Evolutionary conservation across 2,113 vertebrate species (phyloP), one percentile per base, ranked within the genome.

Genomic region (Dinomys branickii): DNA sequence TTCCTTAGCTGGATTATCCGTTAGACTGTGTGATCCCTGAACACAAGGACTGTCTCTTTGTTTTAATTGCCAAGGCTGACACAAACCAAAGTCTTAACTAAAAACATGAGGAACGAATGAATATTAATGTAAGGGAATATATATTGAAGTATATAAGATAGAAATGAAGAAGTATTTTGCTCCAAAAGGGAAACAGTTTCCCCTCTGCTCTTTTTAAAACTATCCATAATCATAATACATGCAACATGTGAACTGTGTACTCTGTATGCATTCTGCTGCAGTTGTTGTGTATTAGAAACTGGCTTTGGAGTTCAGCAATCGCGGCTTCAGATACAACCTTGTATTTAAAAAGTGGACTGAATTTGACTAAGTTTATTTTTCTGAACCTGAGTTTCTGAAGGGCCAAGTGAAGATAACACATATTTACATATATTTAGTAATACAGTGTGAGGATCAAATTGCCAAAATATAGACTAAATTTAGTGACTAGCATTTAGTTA

Each of bases 101-200:
- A 96, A 97, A 87, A 9, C 67, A 73, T 73, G n/a, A 84, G 44
- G 77, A 87, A 73, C 65, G 38, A 80, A 54, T 94, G 44, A 52
- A 14, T 78, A 86, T 92, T 69, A 67, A 61, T 69, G 33, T 56
- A 56, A 41, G 59, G 41, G 61, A 50, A 54, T 69, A 69, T 56
- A 81, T 59, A 61, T 73, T 81, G 38, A 84, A 9, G 24, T 90
- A 44, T 73, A 30, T 80, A 81, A 59, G 11, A 47, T 85, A 11
- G n/a, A 96, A 88, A 17, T 87, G 44, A 94, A 90, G 33, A 80
- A 84, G 56, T 13, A 58, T 69, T 58, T 85, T 78, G 38, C 56
- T 88, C 24, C 50, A 86, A 86, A 85, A 28, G 56, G 9, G 59
- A 7, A 26, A 84, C 20, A 56, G 16, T 90, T 90, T 90, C 47